Base-by-base conservation (phyloP, 35 echinoderm and acorn worm species). In the Apostichopus japonicus region DNA sequence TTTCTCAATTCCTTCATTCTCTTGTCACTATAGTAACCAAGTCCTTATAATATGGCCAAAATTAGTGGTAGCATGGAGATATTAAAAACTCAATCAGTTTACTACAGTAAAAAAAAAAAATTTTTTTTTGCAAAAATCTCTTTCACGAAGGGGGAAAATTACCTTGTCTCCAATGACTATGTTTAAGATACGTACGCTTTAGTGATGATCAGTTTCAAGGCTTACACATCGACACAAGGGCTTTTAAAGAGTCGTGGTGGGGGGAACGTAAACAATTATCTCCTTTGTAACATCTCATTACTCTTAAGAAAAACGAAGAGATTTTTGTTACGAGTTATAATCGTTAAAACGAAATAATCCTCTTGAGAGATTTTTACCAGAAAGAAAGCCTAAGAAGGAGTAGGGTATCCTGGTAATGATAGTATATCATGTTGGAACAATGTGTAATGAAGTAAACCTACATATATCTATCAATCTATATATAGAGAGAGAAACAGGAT, bases 251-350 rank as follows among this genome's bases (percentile, higher is more conserved):
- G 71, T 75, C 71, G 21, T 19, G n/a, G 71, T 19, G 71, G 33
- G 71, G 71, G 21, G 71, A 75, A 75, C 71, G 21, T 75, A 75
- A 75, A 75, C 71, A 75, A 75, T 75, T 75, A 75, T 23, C 71
- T 75, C 71, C 23, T 75, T n/a, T 19, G n/a, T 7, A 21, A 75
- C 71, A 75, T 75, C 71, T 75, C 71, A 75, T 75, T 75, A 75
- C 13, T 10, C 71, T 75, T 19, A 67, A 67, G 11, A 67, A 67
- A 67, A 17, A 16, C 57, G 7, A 75, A 75, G n/a, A 75, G 71
- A 23, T 19, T 21, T 44, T 44, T 44, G 33, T 44, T 44, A 44
- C 33, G 16, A 75, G 71, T 75, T 73, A 75, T n/a, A 21, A 75
- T 21, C 71, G 6, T 21, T 14, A 75, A 75, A 75, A 19, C 6